These are phyloP conservation scores for Barypeithes pellucidus DNA, from an alignment of 2,888 invertebrate species.

Conservation along the genomic window DNA sequence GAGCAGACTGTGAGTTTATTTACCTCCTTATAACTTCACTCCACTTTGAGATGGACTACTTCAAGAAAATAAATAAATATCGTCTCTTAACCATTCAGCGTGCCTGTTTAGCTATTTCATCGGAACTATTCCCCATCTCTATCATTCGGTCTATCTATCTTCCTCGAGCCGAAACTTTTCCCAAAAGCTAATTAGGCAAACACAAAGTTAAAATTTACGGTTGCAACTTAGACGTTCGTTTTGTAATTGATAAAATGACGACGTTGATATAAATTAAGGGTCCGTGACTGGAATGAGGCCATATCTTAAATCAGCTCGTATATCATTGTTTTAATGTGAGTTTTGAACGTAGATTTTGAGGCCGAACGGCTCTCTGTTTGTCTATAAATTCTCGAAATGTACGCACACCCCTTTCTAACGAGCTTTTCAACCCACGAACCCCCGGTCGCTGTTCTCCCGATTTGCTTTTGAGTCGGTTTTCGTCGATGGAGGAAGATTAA, in stretches of 20 bases:
- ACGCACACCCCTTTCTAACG: constrained; percentile 64
- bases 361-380: constrained; percentile 67
- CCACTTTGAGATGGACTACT: no score
- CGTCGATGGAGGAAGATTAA: constrained; percentile 52
- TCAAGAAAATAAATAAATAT: no score
- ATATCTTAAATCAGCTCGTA: constrained; percentile 71
- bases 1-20: no score
- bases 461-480: constrained; percentile 54
- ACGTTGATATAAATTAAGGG: constrained; percentile 72
- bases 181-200: constrained; percentile 68
- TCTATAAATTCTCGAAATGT: constrained; percentile 70
- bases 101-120: background rate
- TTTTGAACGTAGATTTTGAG: constrained; percentile 69
- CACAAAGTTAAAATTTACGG: constrained; percentile 70
- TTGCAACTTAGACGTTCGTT: constrained; percentile 67
- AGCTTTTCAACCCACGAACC: constrained; percentile 56
- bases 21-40: no score
- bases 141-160: constrained; percentile 32
- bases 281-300: constrained; percentile 71
- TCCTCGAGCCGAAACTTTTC: constrained; percentile 59
- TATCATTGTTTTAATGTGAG: constrained; percentile 72
- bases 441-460: constrained; percentile 44
- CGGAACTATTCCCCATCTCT: constrained; percentile 26
- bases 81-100: no score
- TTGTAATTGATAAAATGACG: constrained; percentile 72